These are phyloP conservation scores for Halichoeres trimaculatus DNA, from an alignment of 2,113 vertebrate genomes.

Conservation along the genomic window DNA sequence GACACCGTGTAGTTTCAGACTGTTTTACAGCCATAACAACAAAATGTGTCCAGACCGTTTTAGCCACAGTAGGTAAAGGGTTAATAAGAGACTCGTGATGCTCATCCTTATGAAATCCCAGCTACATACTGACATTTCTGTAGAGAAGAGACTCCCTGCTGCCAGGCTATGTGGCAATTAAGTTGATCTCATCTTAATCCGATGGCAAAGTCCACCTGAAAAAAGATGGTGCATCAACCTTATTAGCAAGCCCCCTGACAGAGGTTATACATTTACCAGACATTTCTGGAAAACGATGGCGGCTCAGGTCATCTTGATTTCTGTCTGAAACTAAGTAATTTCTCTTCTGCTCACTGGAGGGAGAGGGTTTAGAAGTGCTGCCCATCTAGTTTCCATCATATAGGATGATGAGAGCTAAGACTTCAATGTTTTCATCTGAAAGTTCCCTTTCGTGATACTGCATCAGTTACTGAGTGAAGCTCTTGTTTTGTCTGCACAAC, in stretches of 20 bases:
- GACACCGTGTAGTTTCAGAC: no score
- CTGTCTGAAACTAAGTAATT: neutral
- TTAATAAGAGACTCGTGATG: neutral
- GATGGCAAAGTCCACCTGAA: constrained; percentile 35
- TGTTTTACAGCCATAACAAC: no score
- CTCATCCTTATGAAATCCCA: constrained; percentile 1
- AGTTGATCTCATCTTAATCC: constrained; percentile 48
- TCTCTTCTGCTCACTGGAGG: constrained; percentile 3
- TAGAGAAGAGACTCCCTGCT: constrained; percentile 1
- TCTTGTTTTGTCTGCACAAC: neutral
- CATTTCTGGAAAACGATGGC: neutral
- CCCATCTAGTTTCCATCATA: neutral
- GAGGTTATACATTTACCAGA: constrained; percentile 14
- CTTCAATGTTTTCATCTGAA: neutral
- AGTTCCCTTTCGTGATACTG: neutral
- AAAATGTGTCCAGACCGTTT: no score
- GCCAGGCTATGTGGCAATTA: constrained; percentile 29
- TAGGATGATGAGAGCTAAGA: constrained; percentile 8
- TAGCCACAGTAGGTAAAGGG: neutral
- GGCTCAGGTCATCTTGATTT: constrained; percentile 1
- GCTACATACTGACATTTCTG: constrained; percentile 22
- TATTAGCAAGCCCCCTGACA: constrained; percentile 32
- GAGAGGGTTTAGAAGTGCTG: neutral
- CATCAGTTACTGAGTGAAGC: neutral
- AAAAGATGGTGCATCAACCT: constrained; percentile 16